Conservation (phyloP, 2,888 invertebrate species). For the Perizoma affinitatum region DNA sequence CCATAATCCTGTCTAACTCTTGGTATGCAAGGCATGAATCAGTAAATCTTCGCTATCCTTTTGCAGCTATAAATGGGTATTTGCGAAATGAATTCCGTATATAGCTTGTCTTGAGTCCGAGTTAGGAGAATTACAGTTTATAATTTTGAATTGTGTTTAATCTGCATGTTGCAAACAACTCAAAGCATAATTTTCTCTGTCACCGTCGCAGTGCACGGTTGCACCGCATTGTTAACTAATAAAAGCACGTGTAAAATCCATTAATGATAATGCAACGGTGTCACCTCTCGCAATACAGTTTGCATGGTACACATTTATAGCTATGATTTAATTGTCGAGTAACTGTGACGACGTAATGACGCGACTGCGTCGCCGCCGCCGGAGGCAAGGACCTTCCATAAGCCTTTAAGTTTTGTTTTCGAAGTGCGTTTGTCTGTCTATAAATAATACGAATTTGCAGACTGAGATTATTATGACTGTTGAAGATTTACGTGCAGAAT, state of each 20-base stretch:
- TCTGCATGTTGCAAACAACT: not conserved
- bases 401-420: conserved; percentile 10
- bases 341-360: conserved; percentile 9
- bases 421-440: not conserved
- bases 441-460: no score
- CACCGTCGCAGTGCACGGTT: conserved; percentile 3
- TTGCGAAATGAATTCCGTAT: not conserved
- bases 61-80: conserved; percentile 1
- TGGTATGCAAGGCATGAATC: not conserved
- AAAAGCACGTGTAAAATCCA: conserved; percentile 31
- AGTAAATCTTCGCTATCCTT: not conserved
- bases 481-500: not conserved
- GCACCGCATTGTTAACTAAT: conserved; percentile 22
- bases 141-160: not conserved
- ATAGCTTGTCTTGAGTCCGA: not conserved
- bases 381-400: conserved; percentile 12
- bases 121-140: no score
- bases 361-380: conserved; percentile 7
- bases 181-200: no score
- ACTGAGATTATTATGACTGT: no score
- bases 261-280: conserved; percentile 31
- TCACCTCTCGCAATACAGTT: conserved; percentile 27
- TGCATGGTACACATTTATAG: conserved; percentile 17
- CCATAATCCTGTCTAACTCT: not conserved
- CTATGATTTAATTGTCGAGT: conserved; percentile 19